A percentile compares a stretch with the other conserved stretches of the same genome.
phyloP scores from a whole-genome alignment of 2,113 vertebrate species.

The Halichoeres trimaculatus region DNA sequence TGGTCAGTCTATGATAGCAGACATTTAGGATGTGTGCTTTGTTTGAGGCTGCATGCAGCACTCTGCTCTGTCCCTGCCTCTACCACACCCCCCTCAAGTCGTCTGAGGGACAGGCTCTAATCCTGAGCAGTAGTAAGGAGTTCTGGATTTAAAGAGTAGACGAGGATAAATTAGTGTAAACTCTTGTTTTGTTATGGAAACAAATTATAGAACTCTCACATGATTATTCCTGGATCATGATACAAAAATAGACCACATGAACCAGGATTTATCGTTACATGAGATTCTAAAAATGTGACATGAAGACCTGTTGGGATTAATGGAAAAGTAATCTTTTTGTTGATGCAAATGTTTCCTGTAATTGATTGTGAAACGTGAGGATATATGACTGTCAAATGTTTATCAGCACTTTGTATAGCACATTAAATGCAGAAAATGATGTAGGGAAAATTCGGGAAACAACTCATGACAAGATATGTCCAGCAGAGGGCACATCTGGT shows the following conservation, averaged over 20 bases:
- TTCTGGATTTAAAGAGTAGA: slow-evolving; percentile 35
- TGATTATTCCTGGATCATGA: background rate
- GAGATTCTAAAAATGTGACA: background rate
- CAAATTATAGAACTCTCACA: background rate
- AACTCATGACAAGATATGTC: too few relatives aligned
- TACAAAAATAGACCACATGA: too few relatives aligned
- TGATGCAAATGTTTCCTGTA: too few relatives aligned
- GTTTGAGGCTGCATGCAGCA: background rate
- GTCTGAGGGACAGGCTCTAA: slow-evolving; percentile 46
- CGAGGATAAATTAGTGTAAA: background rate
- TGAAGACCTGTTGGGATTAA: too few relatives aligned
- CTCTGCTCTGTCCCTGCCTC: background rate
- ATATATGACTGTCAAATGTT: too few relatives aligned
- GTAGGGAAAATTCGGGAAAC: too few relatives aligned
- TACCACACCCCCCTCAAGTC: background rate
- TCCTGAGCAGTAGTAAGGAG: slow-evolving; percentile 21
- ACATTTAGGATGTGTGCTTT: background rate
- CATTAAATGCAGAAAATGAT: too few relatives aligned
- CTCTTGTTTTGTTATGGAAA: background rate
- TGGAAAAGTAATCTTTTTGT: too few relatives aligned
- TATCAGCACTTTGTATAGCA: too few relatives aligned
- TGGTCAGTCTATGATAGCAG: background rate
- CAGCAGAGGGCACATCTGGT: too few relatives aligned
- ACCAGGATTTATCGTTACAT: background rate
- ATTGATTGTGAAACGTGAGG: too few relatives aligned